Evolutionary conservation across 2,113 vertebrate species (phyloP), one percentile per base, ranked within the genome.

Genomic region (Misgurnus anguillicaudatus): DNA sequence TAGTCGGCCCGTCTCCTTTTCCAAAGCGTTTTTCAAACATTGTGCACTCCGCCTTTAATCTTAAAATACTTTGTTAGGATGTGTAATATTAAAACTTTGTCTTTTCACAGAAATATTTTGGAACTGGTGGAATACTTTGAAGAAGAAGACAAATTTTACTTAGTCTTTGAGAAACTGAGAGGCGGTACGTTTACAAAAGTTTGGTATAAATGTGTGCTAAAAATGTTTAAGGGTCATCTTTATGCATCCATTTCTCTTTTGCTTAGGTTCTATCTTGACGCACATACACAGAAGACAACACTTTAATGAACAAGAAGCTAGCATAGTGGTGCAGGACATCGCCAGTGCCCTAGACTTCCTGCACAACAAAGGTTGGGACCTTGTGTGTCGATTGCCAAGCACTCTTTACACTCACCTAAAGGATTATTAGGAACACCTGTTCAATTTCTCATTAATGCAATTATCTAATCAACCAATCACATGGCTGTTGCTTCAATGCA

Each of bases 51-150:
- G n/a, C n/a, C n/a, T n/a, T n/a, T n/a, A n/a, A n/a, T n/a, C n/a
- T n/a, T 31, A 31, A 31, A 38, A 17, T 5, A 5, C 6, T 4
- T 0, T 67, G 69, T 17, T 69, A 71, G 36, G 3, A 7, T 21
- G 39, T 9, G 10, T 61, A 3, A 1, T 66, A n/a, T 4, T 47
- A 11, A 21, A 13, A 39, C 14, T 7, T 31, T 24, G 17, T 11
- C 36, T 21, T 36, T 53, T 0, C 87, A n/a, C 75, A 99, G 98
- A 83, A 99, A 99, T 0, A 96, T 99, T 78, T 92, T 99, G 78
- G 96, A 99, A 83, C 91, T 99, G 89, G 96, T 99, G 0, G 98
- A 99, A 86, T 99, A 99, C 89, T 99, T 99, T 5, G 98, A 99
- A 87, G 98, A 98, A 80, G 96, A 98, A 63, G 96, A 98, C 55